Conservation (phyloP, 2,888 invertebrate genomes). For the Suillia variegata region DNA sequence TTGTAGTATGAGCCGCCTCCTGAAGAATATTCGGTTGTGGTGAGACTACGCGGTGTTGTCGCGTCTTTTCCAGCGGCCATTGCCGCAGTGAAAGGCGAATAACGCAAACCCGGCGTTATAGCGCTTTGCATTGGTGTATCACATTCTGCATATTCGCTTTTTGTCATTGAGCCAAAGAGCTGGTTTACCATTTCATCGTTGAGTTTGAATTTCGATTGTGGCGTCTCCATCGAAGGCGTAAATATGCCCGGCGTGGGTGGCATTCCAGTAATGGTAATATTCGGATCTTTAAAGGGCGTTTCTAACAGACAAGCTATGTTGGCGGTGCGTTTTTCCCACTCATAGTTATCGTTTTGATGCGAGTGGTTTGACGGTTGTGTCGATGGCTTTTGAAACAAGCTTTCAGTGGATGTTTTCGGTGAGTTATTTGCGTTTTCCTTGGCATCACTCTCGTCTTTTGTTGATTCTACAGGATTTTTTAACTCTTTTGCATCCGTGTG, state of each 20-base stretch:
- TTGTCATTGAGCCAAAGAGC: constrained; percentile 60
- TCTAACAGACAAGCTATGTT: constrained; percentile 62
- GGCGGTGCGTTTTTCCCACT: constrained; percentile 34
- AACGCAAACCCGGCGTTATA: constrained; percentile 58
- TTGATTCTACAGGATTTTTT: not conserved
- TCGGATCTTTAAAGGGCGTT: constrained; percentile 65
- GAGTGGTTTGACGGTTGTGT: too few species aligned
- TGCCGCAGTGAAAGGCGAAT: constrained; percentile 40
- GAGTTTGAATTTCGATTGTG: constrained; percentile 36
- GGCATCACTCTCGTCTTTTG: not conserved
- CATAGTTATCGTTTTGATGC: too few species aligned
- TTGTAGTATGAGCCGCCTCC: constrained; percentile 70
- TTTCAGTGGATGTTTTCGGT: not conserved
- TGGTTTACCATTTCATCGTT: constrained; percentile 34
- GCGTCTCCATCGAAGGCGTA: constrained; percentile 58
- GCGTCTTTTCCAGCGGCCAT: constrained; percentile 34
- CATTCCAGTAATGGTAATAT: constrained; percentile 61
- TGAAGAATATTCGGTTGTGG: constrained; percentile 68
- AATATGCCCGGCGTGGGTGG: constrained; percentile 66
- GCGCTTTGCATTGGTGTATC: constrained; percentile 66
- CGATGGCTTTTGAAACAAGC: too few species aligned
- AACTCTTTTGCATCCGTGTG: not conserved
- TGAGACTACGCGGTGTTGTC: constrained; percentile 48
- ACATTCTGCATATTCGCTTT: constrained; percentile 66
- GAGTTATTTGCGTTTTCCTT: not conserved